Percentiles rank a stretch among this genome's conserved stretches.
phyloP scores from a whole-genome alignment of 2,113 vertebrate genomes.

The Agapornis roseicollis region DNA sequence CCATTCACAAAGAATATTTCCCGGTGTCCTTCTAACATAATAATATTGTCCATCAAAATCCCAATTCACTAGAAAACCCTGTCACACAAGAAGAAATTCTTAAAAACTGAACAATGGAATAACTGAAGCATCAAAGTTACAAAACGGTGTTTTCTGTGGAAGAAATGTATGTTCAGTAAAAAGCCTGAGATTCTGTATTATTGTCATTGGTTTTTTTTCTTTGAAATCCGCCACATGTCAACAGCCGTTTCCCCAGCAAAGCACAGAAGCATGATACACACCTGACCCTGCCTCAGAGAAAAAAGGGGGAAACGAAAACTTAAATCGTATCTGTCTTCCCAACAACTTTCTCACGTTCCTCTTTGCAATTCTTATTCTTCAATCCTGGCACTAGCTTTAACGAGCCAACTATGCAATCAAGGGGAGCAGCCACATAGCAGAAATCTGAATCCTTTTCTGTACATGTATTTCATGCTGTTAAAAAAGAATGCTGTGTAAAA shows the following conservation, averaged over 20 bases:
- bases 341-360: conserved; percentile 9
- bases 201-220: not conserved
- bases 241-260: not conserved
- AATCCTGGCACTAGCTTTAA: not conserved
- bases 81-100: not conserved
- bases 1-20: not conserved
- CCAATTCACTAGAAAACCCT: not conserved
- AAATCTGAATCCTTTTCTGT: not conserved
- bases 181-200: not conserved
- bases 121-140: not conserved
- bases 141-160: not conserved
- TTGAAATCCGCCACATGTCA: not conserved
- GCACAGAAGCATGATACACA: not conserved
- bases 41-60: not conserved
- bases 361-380: not conserved
- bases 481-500: not conserved
- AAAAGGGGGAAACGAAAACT: not conserved
- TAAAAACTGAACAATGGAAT: not conserved
- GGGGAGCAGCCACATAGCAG: not conserved
- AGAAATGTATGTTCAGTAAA: not conserved
- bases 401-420: not conserved
- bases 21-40: not conserved
- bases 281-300: not conserved
- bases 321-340: not conserved
- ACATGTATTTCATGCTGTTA: not conserved